A percentile compares a stretch with the other conserved stretches of the same genome.
Conservation (phyloP, 2,113 vertebrate genomes). For the Coregonus clupeaformis region DNA sequence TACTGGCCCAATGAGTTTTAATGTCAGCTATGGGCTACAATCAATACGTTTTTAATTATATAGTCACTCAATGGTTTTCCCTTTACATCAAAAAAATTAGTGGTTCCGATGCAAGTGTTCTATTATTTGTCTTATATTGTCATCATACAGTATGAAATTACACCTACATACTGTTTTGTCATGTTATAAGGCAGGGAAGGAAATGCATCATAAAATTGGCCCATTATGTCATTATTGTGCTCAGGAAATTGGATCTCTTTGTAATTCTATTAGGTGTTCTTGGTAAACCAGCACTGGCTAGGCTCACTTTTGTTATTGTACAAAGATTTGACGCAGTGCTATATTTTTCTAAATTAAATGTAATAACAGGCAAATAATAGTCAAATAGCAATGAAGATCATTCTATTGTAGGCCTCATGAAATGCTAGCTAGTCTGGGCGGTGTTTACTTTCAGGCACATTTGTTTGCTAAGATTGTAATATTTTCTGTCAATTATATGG, state of each 20-base stretch:
- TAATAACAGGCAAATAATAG: neutral
- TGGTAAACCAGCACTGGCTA: neutral
- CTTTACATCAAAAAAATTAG: too few relatives aligned
- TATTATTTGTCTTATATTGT: too few relatives aligned
- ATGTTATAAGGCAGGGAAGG: neutral
- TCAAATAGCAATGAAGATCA: neutral
- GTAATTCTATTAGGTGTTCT: conserved; percentile 14
- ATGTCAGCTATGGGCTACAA: neutral
- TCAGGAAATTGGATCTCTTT: conserved; percentile 24
- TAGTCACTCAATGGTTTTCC: too few relatives aligned
- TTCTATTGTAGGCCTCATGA: neutral
- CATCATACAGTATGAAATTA: too few relatives aligned
- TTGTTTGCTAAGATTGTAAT: conserved; percentile 25
- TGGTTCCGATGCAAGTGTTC: too few relatives aligned
- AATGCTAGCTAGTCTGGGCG: neutral
- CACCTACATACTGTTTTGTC: too few relatives aligned
- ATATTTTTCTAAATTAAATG: neutral
- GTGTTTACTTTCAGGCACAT: neutral
- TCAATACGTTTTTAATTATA: neutral
- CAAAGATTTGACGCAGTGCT: neutral
- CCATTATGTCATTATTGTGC: neutral
- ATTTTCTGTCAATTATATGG: neutral
- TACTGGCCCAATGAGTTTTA: neutral
- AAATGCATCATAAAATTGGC: neutral
- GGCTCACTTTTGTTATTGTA: conserved; percentile 2